Percentiles rank a stretch among this genome's conserved stretches.
phyloP scores from a whole-genome alignment of 2,888 invertebrate genomes.

The Papilio protenor region DNA sequence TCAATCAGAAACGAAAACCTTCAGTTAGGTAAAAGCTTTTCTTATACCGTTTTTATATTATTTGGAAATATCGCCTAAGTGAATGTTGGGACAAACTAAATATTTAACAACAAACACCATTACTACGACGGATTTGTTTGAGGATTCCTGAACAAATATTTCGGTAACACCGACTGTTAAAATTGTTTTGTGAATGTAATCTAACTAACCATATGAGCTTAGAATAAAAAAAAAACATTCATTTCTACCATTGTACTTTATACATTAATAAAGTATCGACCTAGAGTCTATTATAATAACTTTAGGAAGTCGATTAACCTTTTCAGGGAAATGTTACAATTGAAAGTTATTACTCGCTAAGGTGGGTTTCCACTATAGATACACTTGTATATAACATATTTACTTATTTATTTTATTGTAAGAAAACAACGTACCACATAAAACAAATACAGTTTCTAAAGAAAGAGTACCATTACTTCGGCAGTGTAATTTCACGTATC shows the following conservation, averaged over 20 bases:
- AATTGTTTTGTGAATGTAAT: not conserved
- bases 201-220: not conserved
- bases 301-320: not conserved
- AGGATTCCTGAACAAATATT: slow-evolving; percentile 21
- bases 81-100: slow-evolving; percentile 16
- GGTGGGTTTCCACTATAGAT: not conserved
- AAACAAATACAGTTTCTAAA: too few species aligned
- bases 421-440: too few species aligned
- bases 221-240: too few species aligned
- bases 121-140: not conserved
- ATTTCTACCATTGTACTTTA: slow-evolving; percentile 30
- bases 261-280: slow-evolving; percentile 16
- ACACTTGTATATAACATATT: not conserved
- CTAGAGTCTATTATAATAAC: not conserved
- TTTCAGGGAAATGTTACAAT: not conserved
- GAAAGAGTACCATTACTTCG: not conserved
- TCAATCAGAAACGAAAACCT: too few species aligned
- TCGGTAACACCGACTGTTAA: not conserved
- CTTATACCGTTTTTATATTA: not conserved
- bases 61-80: not conserved
- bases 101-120: slow-evolving; percentile 12
- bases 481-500: not conserved
- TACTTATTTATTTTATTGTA: too few species aligned
- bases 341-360: not conserved
- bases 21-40: not conserved